phyloP scores from a whole-genome alignment of 1,140 invertebrate species.

The Macrostomum lignano region DNA sequence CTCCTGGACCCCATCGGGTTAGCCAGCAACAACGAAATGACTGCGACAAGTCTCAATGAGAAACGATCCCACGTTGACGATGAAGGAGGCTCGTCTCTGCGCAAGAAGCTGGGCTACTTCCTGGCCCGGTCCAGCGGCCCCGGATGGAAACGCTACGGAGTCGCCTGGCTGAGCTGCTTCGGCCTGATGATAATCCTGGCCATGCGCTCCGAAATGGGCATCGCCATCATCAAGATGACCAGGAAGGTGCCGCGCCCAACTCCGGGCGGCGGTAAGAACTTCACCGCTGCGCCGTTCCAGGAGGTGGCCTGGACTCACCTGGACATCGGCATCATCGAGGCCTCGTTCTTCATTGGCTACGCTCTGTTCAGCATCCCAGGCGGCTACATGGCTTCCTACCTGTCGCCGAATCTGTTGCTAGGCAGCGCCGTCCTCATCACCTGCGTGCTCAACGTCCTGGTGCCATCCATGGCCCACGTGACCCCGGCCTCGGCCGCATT shows the following conservation, averaged over 20 bases:
- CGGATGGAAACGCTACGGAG: background rate
- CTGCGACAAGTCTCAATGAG: no score
- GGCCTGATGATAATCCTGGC: constrained; percentile 2
- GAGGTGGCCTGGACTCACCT: constrained; percentile 1
- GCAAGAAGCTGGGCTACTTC: no score
- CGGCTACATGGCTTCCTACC: background rate
- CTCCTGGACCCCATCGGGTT: no score
- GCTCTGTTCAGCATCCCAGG: constrained; percentile 2
- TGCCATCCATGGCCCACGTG: no score
- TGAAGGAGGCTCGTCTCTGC: no score
- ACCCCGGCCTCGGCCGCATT: background rate
- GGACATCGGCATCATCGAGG: constrained; percentile 3
- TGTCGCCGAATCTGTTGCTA: background rate
- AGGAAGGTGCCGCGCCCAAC: background rate
- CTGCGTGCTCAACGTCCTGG: background rate
- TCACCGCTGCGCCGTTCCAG: background rate
- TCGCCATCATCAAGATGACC: constrained; percentile 5
- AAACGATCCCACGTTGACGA: no score
- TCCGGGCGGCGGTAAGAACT: background rate
- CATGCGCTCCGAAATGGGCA: constrained; percentile 3
- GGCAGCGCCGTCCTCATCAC: background rate
- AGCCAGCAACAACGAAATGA: no score
- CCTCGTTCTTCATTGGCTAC: constrained; percentile 5
- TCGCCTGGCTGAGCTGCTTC: background rate
- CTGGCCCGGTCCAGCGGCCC: no score